Evolutionary conservation across 2,888 invertebrate genomes (phyloP).

Genomic region (Priocnemis perturbator): DNA sequence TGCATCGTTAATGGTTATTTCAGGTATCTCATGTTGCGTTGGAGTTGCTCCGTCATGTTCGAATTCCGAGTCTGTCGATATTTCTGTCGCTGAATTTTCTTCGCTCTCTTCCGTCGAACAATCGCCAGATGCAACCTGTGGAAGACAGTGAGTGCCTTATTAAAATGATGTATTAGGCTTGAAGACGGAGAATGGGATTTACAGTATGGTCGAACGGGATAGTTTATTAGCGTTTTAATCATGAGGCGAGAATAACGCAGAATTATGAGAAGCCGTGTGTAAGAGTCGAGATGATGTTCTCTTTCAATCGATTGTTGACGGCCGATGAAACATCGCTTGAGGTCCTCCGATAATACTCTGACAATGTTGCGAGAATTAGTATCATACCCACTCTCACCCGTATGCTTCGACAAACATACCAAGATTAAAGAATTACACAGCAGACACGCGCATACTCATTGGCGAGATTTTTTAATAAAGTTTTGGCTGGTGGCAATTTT

Average conservation of each 20-base stretch:
- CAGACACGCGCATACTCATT: conserved; percentile 2
- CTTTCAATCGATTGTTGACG: no score
- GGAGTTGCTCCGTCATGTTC: conserved; percentile 87
- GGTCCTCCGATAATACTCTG: no score
- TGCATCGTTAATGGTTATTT: conserved; percentile 84
- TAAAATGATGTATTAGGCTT: neutral
- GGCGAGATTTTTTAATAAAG: conserved; percentile 55
- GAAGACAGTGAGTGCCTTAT: no score
- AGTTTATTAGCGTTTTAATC: conserved; percentile 42
- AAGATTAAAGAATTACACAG: no score
- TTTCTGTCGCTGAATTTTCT: conserved; percentile 92
- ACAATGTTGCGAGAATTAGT: no score
- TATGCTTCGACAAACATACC: no score
- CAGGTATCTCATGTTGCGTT: conserved; percentile 83
- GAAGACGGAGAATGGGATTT: neutral
- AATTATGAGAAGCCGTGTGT: no score
- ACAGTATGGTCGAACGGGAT: conserved; percentile 22
- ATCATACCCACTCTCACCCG: no score
- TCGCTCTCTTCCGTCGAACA: conserved; percentile 82
- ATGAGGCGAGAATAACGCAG: no score
- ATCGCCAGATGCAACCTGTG: conserved; percentile 82
- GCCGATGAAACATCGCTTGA: no score
- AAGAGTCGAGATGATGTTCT: no score
- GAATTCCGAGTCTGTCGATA: conserved; percentile 94
- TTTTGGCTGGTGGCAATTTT: conserved; percentile 58